phyloP scores from a whole-genome alignment of 1,140 invertebrate species.

The Apis florea region DNA sequence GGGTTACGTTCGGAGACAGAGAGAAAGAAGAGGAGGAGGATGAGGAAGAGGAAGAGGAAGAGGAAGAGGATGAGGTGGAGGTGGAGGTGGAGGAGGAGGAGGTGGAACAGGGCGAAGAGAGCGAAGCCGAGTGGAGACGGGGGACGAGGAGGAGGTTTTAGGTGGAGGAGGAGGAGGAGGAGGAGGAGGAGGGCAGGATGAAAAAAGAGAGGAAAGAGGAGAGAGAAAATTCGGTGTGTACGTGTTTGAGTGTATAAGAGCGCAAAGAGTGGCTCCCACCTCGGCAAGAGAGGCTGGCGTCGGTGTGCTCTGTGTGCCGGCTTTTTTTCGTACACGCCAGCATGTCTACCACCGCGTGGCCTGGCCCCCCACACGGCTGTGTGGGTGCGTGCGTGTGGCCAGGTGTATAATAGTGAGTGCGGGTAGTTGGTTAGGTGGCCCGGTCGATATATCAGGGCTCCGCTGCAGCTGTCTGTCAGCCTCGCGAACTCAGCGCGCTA shows the following conservation, averaged over 20 bases:
- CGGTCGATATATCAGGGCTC: constrained; percentile 79
- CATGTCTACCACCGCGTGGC: constrained; percentile 58
- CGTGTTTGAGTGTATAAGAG: constrained; percentile 40
- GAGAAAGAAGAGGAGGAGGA: constrained; percentile 14
- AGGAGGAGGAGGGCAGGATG: background rate
- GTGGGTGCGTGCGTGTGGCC: constrained; percentile 52
- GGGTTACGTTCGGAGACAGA: constrained; percentile 34
- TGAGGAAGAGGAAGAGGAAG: constrained; percentile 20
- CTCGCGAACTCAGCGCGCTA: constrained; percentile 74
- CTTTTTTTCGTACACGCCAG: constrained; percentile 66
- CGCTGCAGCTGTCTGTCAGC: constrained; percentile 79
- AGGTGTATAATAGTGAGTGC: constrained; percentile 70
- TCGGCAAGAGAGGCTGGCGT: constrained; percentile 50
- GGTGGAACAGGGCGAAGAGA: constrained; percentile 31
- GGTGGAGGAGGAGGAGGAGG: background rate
- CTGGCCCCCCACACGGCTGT: constrained; percentile 12
- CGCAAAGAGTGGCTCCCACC: constrained; percentile 55
- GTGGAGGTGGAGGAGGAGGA: background rate
- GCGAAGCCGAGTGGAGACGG: constrained; percentile 24
- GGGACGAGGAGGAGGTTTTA: background rate
- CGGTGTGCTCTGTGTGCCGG: constrained; percentile 57
- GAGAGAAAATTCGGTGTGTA: constrained; percentile 47
- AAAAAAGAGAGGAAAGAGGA: constrained; percentile 19
- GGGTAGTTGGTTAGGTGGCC: constrained; percentile 72
- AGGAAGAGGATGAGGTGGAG: background rate